phyloP scores from a whole-genome alignment of 2,888 invertebrate species.

The Apantesis nais region DNA sequence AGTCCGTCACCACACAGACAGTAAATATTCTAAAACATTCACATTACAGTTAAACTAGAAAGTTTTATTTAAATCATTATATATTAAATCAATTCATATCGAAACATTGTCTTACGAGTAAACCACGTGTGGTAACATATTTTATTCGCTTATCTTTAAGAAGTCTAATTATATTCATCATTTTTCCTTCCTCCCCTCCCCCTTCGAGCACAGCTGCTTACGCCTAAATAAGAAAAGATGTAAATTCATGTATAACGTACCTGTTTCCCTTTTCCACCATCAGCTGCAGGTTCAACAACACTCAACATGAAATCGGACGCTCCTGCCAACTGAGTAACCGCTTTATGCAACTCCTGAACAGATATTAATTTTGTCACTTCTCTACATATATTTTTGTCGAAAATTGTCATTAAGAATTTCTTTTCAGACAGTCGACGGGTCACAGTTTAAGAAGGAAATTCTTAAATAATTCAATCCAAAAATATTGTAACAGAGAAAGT shows the following conservation, averaged over 20 bases:
- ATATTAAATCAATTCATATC: too few species aligned
- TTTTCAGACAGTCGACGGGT: too few species aligned
- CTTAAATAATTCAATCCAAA: neutral
- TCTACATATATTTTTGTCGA: too few species aligned
- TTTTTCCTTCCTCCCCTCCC: neutral
- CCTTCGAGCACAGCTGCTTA: neutral
- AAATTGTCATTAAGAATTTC: too few species aligned
- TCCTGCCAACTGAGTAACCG: slow-evolving; percentile 50
- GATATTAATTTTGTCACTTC: neutral
- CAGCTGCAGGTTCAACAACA: slow-evolving; percentile 41
- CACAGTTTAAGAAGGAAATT: too few species aligned
- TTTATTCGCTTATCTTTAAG: neutral
- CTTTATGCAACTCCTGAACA: slow-evolving; percentile 52
- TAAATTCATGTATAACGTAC: slow-evolving; percentile 31
- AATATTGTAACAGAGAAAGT: neutral
- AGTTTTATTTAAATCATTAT: too few species aligned
- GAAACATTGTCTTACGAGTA: too few species aligned
- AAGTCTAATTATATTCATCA: too few species aligned
- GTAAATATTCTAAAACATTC: too few species aligned
- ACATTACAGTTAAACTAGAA: too few species aligned
- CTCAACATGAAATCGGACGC: slow-evolving; percentile 57
- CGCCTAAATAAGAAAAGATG: neutral
- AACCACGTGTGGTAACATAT: neutral
- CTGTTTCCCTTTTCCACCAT: slow-evolving; percentile 45
- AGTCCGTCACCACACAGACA: too few species aligned